Evolutionary conservation across 23 tunicate species (phyloP), one percentile per base, ranked within the genome.

Genomic region (Phallusia fumigata): DNA sequence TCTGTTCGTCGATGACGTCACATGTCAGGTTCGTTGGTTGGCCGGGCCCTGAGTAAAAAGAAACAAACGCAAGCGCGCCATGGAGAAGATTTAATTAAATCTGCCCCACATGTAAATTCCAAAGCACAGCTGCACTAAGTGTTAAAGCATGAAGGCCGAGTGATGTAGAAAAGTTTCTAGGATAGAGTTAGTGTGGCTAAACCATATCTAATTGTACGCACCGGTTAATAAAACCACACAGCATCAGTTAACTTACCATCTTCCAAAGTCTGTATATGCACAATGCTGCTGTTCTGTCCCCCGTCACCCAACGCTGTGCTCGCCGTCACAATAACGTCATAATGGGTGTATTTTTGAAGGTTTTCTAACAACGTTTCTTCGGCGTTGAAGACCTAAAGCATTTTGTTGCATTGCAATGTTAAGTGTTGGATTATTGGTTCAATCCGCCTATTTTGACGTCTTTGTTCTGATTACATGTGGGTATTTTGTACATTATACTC

Each of bases 271-370:
- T 80, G 64, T 13, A 52, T 53, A 0, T 73, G 64, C 33, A 49
- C 35, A n/a, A 15, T 65, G 35, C 81, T 83, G 74, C 95, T 90
- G 18, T 26, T 49, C 32, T 83, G 86, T n/a, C 82, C 85, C 11
- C 95, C 95, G 65, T 90, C 95, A 13, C 95, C 95, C 30, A 76
- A 65, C 24, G 84, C 89, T 0, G 95, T 90, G 73, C 89, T 90
- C 19, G 85, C 95, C 0, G 95, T 85, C 74, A 90, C 95, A 78
- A 76, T 72, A 5, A 90, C 80, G 36, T 73, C 35, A 64, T 90
- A 90, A 78, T 79, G 74, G 36, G 95, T 44, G 24, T 64, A 90
- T 35, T 85, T 90, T 30, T 30, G n/a, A 36, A 90, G 80, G 33
- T 81, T 81, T 13, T 49, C 52, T 18, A 90, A 22, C 12, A 45